A percentile compares a stretch with the other conserved stretches of the same genome.
These are phyloP conservation scores for Clunio marinus DNA, from an alignment of 2,888 invertebrate species.

Conservation along the genomic window DNA sequence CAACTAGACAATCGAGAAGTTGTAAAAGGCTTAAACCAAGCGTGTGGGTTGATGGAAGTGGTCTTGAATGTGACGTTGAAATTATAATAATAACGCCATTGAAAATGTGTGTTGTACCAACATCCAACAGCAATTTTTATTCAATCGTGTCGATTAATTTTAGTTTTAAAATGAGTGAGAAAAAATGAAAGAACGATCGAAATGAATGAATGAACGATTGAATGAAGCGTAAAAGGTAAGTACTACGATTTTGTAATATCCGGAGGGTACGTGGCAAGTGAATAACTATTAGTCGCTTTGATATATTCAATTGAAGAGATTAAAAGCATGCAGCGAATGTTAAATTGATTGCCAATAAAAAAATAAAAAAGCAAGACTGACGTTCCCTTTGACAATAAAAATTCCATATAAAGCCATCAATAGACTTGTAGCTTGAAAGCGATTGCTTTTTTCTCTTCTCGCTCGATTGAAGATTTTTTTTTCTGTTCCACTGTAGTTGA, in stretches of 20 bases:
- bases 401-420: slow-evolving; percentile 6
- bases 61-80: slow-evolving; percentile 36
- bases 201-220: slow-evolving; percentile 10
- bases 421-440: background rate
- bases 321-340: no score
- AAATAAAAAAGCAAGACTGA: no score
- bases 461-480: no score
- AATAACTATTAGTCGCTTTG: background rate
- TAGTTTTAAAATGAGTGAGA: no score
- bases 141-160: background rate
- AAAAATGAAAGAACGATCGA: no score
- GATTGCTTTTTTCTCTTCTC: no score
- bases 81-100: slow-evolving; percentile 31
- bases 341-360: no score
- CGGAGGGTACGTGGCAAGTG: background rate
- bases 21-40: slow-evolving; percentile 27
- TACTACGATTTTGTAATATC: background rate
- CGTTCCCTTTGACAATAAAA: background rate
- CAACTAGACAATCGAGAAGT: slow-evolving; percentile 20
- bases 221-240: background rate
- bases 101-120: slow-evolving; percentile 1
- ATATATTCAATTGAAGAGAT: no score
- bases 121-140: background rate
- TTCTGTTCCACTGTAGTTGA: background rate
- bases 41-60: slow-evolving; percentile 36